Base-by-base conservation (phyloP, 2,888 invertebrate species). In the Caenorhabditis zanzibari region DNA sequence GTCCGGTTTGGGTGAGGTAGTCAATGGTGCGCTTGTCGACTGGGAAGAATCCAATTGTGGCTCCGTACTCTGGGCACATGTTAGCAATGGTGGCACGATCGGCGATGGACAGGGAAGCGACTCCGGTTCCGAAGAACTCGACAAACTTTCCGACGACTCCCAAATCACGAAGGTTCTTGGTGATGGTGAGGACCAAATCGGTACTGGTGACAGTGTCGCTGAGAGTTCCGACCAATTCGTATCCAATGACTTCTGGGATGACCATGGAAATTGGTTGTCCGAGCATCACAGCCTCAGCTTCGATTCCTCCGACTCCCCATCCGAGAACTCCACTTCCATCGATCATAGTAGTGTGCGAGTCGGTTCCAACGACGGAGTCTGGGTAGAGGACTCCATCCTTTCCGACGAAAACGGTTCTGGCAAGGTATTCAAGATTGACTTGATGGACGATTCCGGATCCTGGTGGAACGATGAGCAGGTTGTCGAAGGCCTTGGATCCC, bases 81-180 rank as follows among this genome's bases (percentile, higher is more conserved):
- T 99, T 99, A 87, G 97, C 96, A 73, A 99, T 96, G 0, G 98
- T 99, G 0, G 98, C 97, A 58, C 88, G 81, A 94, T 99, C 98
- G 0, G 98, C 98, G 83, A 99, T 96, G 74, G 96, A 96, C 5
- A 99, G 93, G 75, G 96, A 95, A 0, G 95, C 93, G 4, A 98
- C 96, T 2, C 98, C 98, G 0, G 96, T 95, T 0, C 98, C 98
- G 93, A 96, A 99, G 94, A 99, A 99, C 94, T 99, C 98, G 6
- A 99, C 98, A 94, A 99, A 98, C 92, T 98, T 98, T 4, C 97
- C 97, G 71, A 98, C 98, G 9, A 98, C 98, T 49, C 98, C 98
- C 63, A 97, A 93, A 89, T 96, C 95, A 19, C 98, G 95, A 73
- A 98, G 94, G 93, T 96, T 95, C 95, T 98, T 98, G 0, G 98